These are phyloP conservation scores for Mixornis gularis DNA, from an alignment of 2,113 vertebrate species.

Conservation along the genomic window DNA sequence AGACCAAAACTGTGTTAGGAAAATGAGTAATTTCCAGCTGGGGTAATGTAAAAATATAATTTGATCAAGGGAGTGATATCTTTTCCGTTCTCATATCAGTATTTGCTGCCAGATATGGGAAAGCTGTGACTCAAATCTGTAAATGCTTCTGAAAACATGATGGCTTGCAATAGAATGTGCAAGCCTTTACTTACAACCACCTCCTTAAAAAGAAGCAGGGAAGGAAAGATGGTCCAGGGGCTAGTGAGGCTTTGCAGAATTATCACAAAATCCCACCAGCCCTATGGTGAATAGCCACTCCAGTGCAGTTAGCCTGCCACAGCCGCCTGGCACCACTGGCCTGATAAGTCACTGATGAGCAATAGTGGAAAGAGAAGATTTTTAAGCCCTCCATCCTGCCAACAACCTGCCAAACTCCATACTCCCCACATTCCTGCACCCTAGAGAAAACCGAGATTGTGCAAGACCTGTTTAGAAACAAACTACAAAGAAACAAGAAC, in stretches of 20 bases:
- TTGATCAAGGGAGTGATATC: neutral
- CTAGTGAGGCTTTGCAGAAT: neutral
- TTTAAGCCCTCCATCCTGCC: neutral
- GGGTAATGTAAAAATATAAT: neutral
- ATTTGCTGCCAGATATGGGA: conserved; percentile 33
- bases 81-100: neutral
- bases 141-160: conserved; percentile 43
- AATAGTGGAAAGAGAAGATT: neutral
- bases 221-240: neutral
- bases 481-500: neutral
- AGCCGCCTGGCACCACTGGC: neutral
- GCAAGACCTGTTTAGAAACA: neutral
- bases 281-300: neutral
- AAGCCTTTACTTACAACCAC: neutral
- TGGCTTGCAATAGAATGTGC: neutral
- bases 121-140: conserved; percentile 46
- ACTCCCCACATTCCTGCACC: neutral
- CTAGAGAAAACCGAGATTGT: neutral
- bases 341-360: neutral
- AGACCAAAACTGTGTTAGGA: conserved; percentile 21
- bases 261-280: neutral
- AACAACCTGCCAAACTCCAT: neutral
- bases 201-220: neutral
- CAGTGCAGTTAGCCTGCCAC: neutral
- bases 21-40: conserved; percentile 41